Conservation (phyloP, 2,113 vertebrate species). For the Ahaetulla prasina region DNA sequence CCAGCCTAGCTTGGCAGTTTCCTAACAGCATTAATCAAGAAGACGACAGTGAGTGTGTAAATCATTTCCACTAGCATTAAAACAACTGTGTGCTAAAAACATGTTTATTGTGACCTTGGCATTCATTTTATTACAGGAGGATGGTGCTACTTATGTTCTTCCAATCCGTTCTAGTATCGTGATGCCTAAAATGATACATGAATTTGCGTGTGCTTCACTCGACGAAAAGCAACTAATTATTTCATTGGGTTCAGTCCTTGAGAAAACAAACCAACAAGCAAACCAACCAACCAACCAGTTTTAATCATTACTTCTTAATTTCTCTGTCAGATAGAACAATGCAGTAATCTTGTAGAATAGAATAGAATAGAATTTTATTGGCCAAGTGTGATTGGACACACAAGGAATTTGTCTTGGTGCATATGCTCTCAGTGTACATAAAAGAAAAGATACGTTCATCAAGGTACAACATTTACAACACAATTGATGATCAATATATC, state of each 20-base stretch:
- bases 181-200: background rate
- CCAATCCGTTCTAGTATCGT: background rate
- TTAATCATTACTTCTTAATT: background rate
- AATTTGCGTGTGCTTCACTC: background rate
- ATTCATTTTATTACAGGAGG: background rate
- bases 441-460: too few species aligned
- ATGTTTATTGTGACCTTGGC: background rate
- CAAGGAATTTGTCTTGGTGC: too few species aligned
- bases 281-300: too few species aligned
- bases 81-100: background rate
- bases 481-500: too few species aligned
- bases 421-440: too few species aligned
- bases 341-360: too few species aligned
- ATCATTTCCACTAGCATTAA: background rate
- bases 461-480: too few species aligned
- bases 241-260: background rate
- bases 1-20: too few species aligned
- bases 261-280: too few species aligned
- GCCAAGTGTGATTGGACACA: too few species aligned
- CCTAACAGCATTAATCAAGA: background rate
- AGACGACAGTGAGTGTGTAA: background rate
- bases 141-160: background rate
- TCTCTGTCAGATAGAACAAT: background rate
- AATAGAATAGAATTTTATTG: too few species aligned
- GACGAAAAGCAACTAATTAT: background rate